Evolutionary conservation across 2,113 vertebrate genomes (phyloP).

Genomic region (Corythoichthys haematopterus): DNA sequence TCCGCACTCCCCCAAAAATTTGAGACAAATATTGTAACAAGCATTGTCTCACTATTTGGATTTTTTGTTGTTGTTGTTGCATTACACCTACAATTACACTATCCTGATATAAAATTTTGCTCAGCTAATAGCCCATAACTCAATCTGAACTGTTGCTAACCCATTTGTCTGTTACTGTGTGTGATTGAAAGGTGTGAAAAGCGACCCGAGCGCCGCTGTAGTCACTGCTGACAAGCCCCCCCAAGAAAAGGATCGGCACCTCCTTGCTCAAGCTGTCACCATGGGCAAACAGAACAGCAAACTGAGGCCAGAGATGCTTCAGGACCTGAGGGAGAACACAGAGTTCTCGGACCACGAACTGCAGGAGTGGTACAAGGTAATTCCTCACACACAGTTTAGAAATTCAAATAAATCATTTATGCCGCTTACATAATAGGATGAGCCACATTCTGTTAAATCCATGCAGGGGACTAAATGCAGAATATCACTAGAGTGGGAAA

Average conservation of each 20-base stretch:
- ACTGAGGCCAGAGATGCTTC: slow-evolving; percentile 94
- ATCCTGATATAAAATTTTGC: too few species aligned
- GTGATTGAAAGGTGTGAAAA: slow-evolving; percentile 65
- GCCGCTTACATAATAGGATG: neutral
- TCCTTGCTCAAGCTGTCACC: slow-evolving; percentile 40
- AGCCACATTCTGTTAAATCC: neutral
- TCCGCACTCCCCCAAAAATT: too few species aligned
- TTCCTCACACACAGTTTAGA: neutral
- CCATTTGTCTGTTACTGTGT: slow-evolving; percentile 17
- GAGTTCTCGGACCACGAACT: slow-evolving; percentile 98
- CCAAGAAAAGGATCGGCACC: slow-evolving; percentile 22
- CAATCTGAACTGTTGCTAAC: slow-evolving; percentile 26
- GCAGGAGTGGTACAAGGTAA: slow-evolving; percentile 95
- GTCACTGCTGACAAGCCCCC: slow-evolving; percentile 27
- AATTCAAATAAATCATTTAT: neutral
- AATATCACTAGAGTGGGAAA: neutral
- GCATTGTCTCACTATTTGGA: too few species aligned
- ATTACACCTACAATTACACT: too few species aligned
- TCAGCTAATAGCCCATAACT: neutral
- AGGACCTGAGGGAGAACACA: slow-evolving; percentile 95
- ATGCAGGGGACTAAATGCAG: neutral
- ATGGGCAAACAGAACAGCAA: slow-evolving; percentile 99
- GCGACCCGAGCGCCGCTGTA: slow-evolving; percentile 45
- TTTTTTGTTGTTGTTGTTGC: too few species aligned
- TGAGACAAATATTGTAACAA: too few species aligned